Conservation (phyloP, 1,140 invertebrate species). For the Oryctes rhinoceros region DNA sequence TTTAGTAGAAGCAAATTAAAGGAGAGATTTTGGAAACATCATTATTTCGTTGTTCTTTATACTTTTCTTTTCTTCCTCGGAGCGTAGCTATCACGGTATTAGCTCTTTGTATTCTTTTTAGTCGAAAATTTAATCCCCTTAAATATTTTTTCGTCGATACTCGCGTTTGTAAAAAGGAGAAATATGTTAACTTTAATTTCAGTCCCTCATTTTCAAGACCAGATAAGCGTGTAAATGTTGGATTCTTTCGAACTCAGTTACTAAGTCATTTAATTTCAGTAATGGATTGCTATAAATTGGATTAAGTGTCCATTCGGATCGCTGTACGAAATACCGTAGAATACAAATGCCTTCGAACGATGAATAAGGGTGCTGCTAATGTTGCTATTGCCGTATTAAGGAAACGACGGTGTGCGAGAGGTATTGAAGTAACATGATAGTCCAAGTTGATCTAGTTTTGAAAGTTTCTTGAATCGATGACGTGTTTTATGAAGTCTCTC, state of each 20-base stretch:
- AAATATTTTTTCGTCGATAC: too few relatives aligned
- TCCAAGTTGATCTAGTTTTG: conserved; percentile 25
- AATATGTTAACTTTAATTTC: too few relatives aligned
- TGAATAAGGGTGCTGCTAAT: background rate
- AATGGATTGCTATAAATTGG: conserved; percentile 1
- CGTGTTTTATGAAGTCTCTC: conserved; percentile 15
- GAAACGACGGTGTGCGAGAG: background rate
- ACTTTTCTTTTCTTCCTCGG: too few relatives aligned
- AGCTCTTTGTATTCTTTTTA: too few relatives aligned
- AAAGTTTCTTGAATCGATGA: conserved; percentile 32
- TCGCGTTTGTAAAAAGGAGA: too few relatives aligned
- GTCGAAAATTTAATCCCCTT: too few relatives aligned
- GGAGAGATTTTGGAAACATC: too few relatives aligned
- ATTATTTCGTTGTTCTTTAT: too few relatives aligned
- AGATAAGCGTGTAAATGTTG: background rate
- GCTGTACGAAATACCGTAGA: background rate
- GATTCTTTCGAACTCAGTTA: background rate
- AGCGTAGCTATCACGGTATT: too few relatives aligned
- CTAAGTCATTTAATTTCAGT: background rate
- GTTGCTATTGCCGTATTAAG: background rate
- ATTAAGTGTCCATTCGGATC: background rate
- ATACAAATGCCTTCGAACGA: background rate
- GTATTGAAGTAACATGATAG: background rate
- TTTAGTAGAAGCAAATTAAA: too few relatives aligned
- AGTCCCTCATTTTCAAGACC: background rate